Base-by-base conservation (phyloP, 2,888 invertebrate genomes). In the Creontiades dilutus region DNA sequence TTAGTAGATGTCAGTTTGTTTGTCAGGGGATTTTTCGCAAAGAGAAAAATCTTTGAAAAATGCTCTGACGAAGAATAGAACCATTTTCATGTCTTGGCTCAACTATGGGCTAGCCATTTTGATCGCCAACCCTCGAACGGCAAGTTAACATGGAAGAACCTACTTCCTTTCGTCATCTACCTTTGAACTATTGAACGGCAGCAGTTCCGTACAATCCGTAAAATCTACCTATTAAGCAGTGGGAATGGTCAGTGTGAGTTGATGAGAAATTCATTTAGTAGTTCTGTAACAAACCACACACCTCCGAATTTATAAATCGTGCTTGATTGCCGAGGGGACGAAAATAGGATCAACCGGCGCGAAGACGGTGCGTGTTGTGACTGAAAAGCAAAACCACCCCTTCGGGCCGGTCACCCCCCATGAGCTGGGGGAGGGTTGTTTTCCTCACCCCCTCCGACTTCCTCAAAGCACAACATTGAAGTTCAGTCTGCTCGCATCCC, bases 401-500 rank as follows among this genome's bases (percentile, higher is more conserved):
- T 46, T 5, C 23, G 14, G n/a, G 28, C 37, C 28, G 28, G 37
- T 16, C 14, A 28, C 16, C 76, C 76, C 28, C 48, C 81, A 19
- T n/a, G 48, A 48, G 81, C 23, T 52, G 52, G 85, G 28, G 52
- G 85, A 57, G 85, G 85, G 85, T 85, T 85, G 85, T 85, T 85
- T 85, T 55, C 85, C 85, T 23, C 85, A 55, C 52, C 52, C 61
- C 61, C 57, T 57, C 46, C 85, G 55, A 27, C 85, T 16, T 28
- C 85, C 37, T 13, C 4, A 11, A 48, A 82, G 27, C 85, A 85
- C 19, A 55, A 55, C 86, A 61, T n/a, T 68, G 37, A 14, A 46
- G 48, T 89, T 89, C 85, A 89, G 89, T 89, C 84, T n/a, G 76
- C 84, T 48, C 82, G 75, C 75, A 28, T 47, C 84, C 89, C 28